Conservation (phyloP, 2,888 invertebrate species). For the Philereme transversata region DNA sequence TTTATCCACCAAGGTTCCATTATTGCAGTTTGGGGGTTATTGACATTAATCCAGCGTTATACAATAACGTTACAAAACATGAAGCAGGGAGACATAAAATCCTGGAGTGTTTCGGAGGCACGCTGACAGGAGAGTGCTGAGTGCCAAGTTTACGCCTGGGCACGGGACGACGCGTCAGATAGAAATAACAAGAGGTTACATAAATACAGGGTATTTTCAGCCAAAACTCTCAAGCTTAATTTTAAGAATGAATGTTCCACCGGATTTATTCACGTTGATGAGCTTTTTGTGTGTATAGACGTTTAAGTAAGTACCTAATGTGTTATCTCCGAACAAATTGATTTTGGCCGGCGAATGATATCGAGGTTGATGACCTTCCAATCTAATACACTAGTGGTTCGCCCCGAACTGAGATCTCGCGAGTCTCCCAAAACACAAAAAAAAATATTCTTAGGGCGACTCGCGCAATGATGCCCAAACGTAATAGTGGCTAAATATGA, state of each 20-base stretch:
- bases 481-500: no score
- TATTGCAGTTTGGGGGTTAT: constrained; percentile 80
- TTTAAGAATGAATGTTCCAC: background rate
- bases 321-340: background rate
- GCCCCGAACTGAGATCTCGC: no score
- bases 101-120: constrained; percentile 52
- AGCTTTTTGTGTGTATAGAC: no score
- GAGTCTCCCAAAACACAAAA: no score
- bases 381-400: background rate
- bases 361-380: constrained; percentile 27
- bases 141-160: constrained; percentile 73
- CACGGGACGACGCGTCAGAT: constrained; percentile 43
- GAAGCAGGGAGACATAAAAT: constrained; percentile 47
- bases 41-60: constrained; percentile 73
- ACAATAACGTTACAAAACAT: constrained; percentile 70
- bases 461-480: no score
- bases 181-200: constrained; percentile 71
- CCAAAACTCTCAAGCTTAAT: constrained; percentile 30
- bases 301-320: no score
- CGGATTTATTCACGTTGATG: no score
- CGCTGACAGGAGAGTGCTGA: constrained; percentile 55
- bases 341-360: constrained; percentile 2
- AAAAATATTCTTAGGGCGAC: no score
- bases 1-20: constrained; percentile 76
- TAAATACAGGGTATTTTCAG: constrained; percentile 47